These are phyloP conservation scores for Glossophaga mutica DNA, from an alignment of 2,797 vertebrate genomes.

Conservation along the genomic window DNA sequence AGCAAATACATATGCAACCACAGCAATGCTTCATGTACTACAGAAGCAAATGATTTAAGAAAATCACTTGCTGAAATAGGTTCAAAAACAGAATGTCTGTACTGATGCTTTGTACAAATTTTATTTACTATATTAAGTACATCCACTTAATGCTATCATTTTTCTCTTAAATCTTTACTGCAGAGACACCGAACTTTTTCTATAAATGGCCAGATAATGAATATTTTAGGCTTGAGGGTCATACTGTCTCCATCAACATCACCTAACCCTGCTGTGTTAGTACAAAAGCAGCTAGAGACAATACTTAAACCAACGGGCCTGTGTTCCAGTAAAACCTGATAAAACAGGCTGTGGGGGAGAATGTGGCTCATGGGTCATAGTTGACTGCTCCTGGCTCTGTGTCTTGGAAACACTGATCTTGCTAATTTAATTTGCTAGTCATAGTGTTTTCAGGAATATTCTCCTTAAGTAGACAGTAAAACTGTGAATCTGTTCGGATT, in stretches of 20 bases:
- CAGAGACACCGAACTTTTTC: not conserved
- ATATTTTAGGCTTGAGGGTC: not conserved
- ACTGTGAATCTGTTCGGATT: not conserved
- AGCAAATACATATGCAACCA: not conserved
- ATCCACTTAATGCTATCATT: not conserved
- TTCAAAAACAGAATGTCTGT: not conserved
- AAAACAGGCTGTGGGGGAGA: not conserved
- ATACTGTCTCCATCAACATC: not conserved
- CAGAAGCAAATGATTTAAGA: not conserved
- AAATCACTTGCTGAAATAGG: not conserved
- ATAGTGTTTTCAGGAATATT: not conserved
- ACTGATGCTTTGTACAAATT: not conserved
- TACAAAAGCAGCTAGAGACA: not conserved
- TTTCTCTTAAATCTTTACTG: constrained; percentile 2
- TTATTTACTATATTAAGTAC: not conserved
- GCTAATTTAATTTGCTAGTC: not conserved
- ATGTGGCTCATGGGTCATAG: not conserved
- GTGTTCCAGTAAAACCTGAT: not conserved
- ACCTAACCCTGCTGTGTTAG: not conserved
- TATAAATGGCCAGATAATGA: not conserved
- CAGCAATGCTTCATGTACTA: not conserved
- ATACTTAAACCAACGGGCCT: not conserved
- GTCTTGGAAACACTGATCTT: not conserved
- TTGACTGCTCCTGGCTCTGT: not conserved
- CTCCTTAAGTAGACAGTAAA: not conserved